Evolutionary conservation across 2,888 invertebrate genomes (phyloP), one percentile per base, ranked within the genome.

Genomic region (Eilema caniola): DNA sequence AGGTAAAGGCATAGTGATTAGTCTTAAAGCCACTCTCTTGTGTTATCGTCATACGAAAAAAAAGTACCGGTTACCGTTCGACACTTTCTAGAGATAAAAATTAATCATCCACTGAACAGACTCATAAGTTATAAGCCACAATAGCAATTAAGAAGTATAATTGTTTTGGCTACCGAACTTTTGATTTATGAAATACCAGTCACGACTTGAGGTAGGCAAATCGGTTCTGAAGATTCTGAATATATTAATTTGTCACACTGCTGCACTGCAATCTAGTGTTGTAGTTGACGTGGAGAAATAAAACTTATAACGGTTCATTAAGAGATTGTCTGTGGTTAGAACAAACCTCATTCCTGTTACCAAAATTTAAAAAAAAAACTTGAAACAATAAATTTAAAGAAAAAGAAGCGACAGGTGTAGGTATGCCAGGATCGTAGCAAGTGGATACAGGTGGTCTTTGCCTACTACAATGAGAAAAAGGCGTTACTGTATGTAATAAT

Each of bases 1-100:
- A 90, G 88, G 88, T 88, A 90, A 90, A 90, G 82, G 83, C 84
- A 82, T 67, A 70, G 86, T 82, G 83, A 86, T 87, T 88, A 87
- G 83, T 77, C 71, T 84, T 85, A 87, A 87, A 82, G 76, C 69
- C 70, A 80, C 74, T 74, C 79, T 82, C 79, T 74, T 61, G 80
- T 76, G 41, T 77, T 84, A 83, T 83, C 79, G 79, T 75, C 65
- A 68, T 67, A 77, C 80, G 78, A 83, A 84, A 71, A 75, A n/a
- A 78, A 76, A 68, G 75, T 72, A 77, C 79, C 66, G 69, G 73
- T 78, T 76, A 78, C 73, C 60, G 57, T 69, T 74, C 73, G 74
- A 72, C 80, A 79, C 83, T 82, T 82, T 83, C 81, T 83, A 82
- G 73, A 76, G 81, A 82, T 82, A 81, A 81, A 79, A 73, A 67